These are phyloP conservation scores for Pelodiscus sinensis DNA, from an alignment of 2,113 vertebrate genomes.

Conservation along the genomic window DNA sequence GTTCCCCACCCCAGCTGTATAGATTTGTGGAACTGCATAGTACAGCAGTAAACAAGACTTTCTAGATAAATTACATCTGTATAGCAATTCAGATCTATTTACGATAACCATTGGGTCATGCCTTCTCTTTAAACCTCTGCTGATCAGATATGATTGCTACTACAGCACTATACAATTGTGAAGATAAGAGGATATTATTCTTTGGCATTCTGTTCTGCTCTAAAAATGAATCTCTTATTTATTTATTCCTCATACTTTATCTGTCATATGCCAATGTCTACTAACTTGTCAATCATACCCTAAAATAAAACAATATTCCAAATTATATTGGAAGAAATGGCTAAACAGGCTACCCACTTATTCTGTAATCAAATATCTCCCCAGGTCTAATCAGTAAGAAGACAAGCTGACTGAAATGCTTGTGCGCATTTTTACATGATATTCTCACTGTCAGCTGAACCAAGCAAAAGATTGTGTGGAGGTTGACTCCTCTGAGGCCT, in stretches of 20 bases:
- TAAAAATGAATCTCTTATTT: slow-evolving; percentile 19
- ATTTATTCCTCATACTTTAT: slow-evolving; percentile 20
- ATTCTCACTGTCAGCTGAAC: slow-evolving; percentile 65
- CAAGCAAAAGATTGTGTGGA: slow-evolving; percentile 63
- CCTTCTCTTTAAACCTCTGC: slow-evolving; percentile 33
- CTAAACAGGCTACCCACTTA: slow-evolving; percentile 25
- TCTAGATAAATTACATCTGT: neutral
- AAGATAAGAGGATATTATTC: slow-evolving; percentile 20
- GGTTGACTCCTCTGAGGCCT: slow-evolving; percentile 67
- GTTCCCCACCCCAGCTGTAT: neutral
- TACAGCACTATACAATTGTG: neutral
- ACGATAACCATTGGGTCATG: neutral
- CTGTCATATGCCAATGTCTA: neutral
- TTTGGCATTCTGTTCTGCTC: slow-evolving; percentile 10
- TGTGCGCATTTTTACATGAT: slow-evolving; percentile 67
- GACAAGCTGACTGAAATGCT: slow-evolving; percentile 68
- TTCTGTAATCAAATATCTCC: slow-evolving; percentile 72
- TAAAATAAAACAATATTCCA: slow-evolving; percentile 21
- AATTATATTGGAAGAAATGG: slow-evolving; percentile 57
- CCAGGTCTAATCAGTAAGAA: slow-evolving; percentile 64
- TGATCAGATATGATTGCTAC: slow-evolving; percentile 18
- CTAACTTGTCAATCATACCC: slow-evolving; percentile 22
- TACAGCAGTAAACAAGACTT: neutral
- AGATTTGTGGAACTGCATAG: neutral
- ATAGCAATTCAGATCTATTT: slow-evolving; percentile 16